phyloP scores from a whole-genome alignment of 2,113 vertebrate species.

The Oreotrochilus melanogaster region DNA sequence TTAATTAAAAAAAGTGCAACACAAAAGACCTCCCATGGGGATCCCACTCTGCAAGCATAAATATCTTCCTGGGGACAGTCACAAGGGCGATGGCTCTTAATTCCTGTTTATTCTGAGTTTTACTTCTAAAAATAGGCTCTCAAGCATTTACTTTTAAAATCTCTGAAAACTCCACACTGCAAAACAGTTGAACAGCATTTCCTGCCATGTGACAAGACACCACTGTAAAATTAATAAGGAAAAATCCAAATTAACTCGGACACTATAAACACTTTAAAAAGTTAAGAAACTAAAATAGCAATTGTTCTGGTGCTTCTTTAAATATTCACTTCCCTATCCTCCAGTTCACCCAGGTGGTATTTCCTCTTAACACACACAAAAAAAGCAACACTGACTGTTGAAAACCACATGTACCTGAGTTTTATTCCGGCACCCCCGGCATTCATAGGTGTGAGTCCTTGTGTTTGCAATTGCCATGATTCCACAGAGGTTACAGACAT shows the following conservation, averaged over 20 bases:
- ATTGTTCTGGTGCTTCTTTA: slow-evolving; percentile 18
- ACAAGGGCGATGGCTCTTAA: slow-evolving; percentile 13
- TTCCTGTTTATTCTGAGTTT: background rate
- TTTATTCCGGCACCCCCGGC: slow-evolving; percentile 96
- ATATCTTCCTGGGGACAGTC: background rate
- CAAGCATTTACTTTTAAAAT: background rate
- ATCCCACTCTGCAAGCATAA: background rate
- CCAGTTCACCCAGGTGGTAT: background rate
- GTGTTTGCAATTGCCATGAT: slow-evolving; percentile 99
- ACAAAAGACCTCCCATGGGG: slow-evolving; percentile 7
- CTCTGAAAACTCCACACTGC: background rate
- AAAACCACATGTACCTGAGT: slow-evolving; percentile 86
- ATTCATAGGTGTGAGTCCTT: slow-evolving; percentile 95
- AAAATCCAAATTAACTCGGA: background rate
- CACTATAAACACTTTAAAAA: slow-evolving; percentile 1
- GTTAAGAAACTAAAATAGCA: slow-evolving; percentile 17
- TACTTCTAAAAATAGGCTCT: slow-evolving; percentile 21
- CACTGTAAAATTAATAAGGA: background rate
- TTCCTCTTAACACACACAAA: background rate
- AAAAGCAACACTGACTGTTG: background rate
- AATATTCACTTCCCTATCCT: slow-evolving; percentile 35
- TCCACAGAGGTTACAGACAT: slow-evolving; percentile 96
- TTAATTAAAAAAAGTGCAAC: background rate
- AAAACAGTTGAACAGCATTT: background rate
- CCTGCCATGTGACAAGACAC: background rate